A percentile compares a stretch with the other conserved stretches of the same genome.
phyloP scores from a whole-genome alignment of 2,797 vertebrate species.

The Gymnoscopelus microlampas region DNA sequence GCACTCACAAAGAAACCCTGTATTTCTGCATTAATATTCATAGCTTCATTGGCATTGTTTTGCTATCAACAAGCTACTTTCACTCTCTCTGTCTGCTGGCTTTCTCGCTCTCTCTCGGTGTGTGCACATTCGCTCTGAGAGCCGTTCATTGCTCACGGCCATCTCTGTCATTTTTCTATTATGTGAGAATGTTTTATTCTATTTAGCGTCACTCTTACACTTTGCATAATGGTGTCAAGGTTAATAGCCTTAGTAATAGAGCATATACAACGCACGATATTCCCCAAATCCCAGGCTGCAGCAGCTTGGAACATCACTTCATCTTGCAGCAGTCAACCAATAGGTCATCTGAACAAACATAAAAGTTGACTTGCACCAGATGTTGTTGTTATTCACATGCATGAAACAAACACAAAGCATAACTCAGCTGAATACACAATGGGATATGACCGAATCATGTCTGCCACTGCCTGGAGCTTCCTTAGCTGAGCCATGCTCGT shows the following conservation, averaged over 20 bases:
- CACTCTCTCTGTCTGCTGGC: constrained; percentile 12
- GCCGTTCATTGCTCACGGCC: constrained; percentile 20
- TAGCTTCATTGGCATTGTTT: constrained; percentile 55
- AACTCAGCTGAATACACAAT: background rate
- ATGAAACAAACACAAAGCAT: constrained; percentile 1
- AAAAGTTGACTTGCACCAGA: background rate
- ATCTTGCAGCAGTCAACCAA: background rate
- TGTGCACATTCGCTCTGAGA: constrained; percentile 20
- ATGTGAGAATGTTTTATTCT: constrained; percentile 36
- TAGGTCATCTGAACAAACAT: background rate
- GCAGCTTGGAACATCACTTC: constrained; percentile 8
- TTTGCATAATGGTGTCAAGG: constrained; percentile 64
- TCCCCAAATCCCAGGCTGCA: constrained; percentile 49
- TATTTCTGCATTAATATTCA: constrained; percentile 69
- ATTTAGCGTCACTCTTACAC: constrained; percentile 43
- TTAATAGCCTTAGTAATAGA: constrained; percentile 58
- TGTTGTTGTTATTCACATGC: background rate
- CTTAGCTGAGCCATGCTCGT: background rate
- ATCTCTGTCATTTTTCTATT: constrained; percentile 43
- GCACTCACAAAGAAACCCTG: constrained; percentile 51
- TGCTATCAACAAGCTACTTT: constrained; percentile 43
- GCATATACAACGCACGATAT: constrained; percentile 44
- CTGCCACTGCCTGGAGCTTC: background rate
- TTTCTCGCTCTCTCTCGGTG: constrained; percentile 26
- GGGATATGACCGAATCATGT: background rate